Conservation (phyloP, 2,113 vertebrate species). For the Pterocles orientalis region DNA sequence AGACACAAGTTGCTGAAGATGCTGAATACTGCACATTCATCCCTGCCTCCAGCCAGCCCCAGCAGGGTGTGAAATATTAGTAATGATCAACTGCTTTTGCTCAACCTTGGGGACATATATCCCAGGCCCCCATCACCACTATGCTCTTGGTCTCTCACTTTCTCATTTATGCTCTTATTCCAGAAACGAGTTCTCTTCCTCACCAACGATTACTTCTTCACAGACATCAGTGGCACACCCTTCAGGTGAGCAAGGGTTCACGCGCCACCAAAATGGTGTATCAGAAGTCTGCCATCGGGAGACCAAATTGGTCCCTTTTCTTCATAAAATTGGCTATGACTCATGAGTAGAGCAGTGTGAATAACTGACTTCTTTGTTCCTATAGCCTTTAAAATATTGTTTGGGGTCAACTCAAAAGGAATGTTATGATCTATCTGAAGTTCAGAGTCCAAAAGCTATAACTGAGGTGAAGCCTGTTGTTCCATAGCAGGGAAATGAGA, state of each 20-base stretch:
- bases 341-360: not conserved
- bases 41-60: not conserved
- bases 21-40: not conserved
- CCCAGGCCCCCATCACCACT: not conserved
- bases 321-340: not conserved
- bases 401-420: not conserved
- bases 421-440: not conserved
- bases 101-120: not conserved
- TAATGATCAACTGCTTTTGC: not conserved
- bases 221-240: slow-evolving; percentile 90
- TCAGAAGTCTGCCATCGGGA: not conserved
- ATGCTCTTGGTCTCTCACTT: not conserved
- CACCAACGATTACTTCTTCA: slow-evolving; percentile 95
- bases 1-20: not conserved
- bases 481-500: not conserved
- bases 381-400: not conserved
- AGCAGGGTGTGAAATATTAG: not conserved
- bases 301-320: not conserved
- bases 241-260: slow-evolving; percentile 83
- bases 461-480: not conserved
- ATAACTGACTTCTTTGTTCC: not conserved
- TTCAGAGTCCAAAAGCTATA: not conserved
- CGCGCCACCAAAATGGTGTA: not conserved
- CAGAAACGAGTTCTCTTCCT: slow-evolving; percentile 92
- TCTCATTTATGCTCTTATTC: not conserved